Percentiles rank a stretch among this genome's conserved stretches.
phyloP scores from a whole-genome alignment of 1,140 invertebrate genomes.

The Platorchestia sp. region DNA sequence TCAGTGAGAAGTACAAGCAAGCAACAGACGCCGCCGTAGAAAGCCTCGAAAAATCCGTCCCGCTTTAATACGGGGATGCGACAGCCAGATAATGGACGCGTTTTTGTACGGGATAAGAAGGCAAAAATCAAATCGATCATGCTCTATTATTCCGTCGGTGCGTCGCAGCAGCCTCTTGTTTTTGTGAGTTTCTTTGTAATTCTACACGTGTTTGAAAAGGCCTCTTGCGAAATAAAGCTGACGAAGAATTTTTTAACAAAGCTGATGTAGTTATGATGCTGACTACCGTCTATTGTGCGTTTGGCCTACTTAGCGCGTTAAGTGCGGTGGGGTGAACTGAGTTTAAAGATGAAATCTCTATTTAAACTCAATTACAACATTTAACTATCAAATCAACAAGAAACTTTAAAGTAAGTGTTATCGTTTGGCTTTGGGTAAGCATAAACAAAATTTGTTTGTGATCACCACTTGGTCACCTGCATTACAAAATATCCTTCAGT shows the following conservation, averaged over 20 bases:
- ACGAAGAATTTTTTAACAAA: neutral
- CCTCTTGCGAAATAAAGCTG: neutral
- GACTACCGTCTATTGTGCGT: neutral
- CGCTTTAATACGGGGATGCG: neutral
- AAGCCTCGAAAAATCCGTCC: neutral
- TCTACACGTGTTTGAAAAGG: neutral
- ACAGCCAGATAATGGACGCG: neutral
- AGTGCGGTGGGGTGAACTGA: too few species aligned
- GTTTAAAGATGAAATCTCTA: neutral
- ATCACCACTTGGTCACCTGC: too few species aligned
- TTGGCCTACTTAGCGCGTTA: too few species aligned
- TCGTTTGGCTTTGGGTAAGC: too few species aligned
- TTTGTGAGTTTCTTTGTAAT: neutral
- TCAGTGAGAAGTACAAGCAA: neutral
- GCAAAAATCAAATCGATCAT: neutral
- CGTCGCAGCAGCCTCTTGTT: neutral
- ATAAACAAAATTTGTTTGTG: too few species aligned
- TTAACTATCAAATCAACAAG: neutral
- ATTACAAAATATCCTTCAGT: too few species aligned
- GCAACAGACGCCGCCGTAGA: neutral
- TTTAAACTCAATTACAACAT: neutral
- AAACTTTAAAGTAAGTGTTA: too few species aligned
- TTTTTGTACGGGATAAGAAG: neutral
- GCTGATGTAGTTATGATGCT: too few species aligned
- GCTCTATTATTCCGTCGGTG: neutral